Percentiles rank a stretch among this genome's conserved stretches.
Evolutionary conservation across 2,797 vertebrate species (phyloP).

Genomic region (Benthosema pterotum): DNA sequence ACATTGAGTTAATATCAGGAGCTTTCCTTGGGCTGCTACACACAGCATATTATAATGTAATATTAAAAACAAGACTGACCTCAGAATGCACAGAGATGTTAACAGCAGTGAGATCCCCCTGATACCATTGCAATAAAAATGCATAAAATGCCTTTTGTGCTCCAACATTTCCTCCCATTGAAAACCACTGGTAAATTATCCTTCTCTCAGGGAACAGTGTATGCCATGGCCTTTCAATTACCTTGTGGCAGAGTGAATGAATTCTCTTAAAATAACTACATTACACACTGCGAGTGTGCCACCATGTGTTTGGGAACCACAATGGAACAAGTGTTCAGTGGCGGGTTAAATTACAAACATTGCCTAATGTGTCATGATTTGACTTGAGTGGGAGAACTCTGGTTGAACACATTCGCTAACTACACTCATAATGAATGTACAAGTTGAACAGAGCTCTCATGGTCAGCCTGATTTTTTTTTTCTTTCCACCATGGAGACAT

Average conservation of each 20-base stretch:
- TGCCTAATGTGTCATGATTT: conserved; percentile 56
- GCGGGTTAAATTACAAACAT: conserved; percentile 40
- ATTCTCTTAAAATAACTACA: conserved; percentile 68
- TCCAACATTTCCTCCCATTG: conserved; percentile 79
- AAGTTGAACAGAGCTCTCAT: conserved; percentile 48
- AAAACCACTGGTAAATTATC: conserved; percentile 68
- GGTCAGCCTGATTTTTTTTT: conserved; percentile 68
- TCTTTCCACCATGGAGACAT: conserved; percentile 49
- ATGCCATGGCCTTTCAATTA: conserved; percentile 70
- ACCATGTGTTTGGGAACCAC: conserved; percentile 48
- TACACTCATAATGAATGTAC: conserved; percentile 58
- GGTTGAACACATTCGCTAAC: conserved; percentile 53
- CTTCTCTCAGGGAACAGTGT: conserved; percentile 69
- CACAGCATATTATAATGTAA: conserved; percentile 23
- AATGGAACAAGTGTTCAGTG: conserved; percentile 49
- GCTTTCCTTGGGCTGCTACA: background rate
- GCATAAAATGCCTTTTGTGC: conserved; percentile 80
- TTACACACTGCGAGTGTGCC: conserved; percentile 49
- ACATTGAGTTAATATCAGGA: no score
- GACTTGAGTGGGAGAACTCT: conserved; percentile 37
- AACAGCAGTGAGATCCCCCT: conserved; percentile 67
- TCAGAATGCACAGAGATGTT: conserved; percentile 42
- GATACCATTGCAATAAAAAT: conserved; percentile 38
- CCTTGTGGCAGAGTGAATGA: conserved; percentile 61
- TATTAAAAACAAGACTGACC: conserved; percentile 56